Evolutionary conservation across 1,140 invertebrate genomes (phyloP).

Genomic region (Drosophila bocki): DNA sequence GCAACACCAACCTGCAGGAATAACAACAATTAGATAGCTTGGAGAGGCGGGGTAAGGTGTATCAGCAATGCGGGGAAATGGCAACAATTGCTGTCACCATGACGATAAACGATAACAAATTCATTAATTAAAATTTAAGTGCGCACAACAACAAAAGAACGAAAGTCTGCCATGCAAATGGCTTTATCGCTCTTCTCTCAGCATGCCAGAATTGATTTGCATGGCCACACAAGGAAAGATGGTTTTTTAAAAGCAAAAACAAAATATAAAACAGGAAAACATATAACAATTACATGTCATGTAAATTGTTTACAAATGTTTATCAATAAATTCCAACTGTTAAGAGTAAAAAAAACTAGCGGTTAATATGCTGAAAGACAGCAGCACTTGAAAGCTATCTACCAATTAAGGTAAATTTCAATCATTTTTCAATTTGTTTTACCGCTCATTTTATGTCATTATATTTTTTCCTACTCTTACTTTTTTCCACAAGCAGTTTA

Average conservation of each 20-base stretch:
- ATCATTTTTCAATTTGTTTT: constrained; percentile 46
- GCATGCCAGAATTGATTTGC: constrained; percentile 34
- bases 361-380: constrained; percentile 7
- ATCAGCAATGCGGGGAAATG: constrained; percentile 43
- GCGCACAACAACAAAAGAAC: constrained; percentile 40
- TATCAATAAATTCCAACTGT: constrained; percentile 21
- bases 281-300: constrained; percentile 22
- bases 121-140: constrained; percentile 70
- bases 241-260: constrained; percentile 3
- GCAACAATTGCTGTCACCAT: constrained; percentile 62
- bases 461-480: constrained; percentile 7
- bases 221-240: constrained; percentile 10
- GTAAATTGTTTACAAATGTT: constrained; percentile 6
- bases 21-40: constrained; percentile 41
- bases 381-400: constrained; percentile 34
- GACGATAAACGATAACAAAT: constrained; percentile 66
- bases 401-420: constrained; percentile 34
- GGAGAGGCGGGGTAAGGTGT: constrained; percentile 9
- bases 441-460: constrained; percentile 20
- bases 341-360: not conserved
- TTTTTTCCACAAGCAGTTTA: constrained; percentile 22
- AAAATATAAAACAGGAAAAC: not conserved
- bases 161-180: constrained; percentile 46
- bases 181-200: constrained; percentile 36
- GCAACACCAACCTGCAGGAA: constrained; percentile 16